These are phyloP conservation scores for Hypomesus transpacificus DNA, from an alignment of 2,113 vertebrate genomes.

Conservation along the genomic window DNA sequence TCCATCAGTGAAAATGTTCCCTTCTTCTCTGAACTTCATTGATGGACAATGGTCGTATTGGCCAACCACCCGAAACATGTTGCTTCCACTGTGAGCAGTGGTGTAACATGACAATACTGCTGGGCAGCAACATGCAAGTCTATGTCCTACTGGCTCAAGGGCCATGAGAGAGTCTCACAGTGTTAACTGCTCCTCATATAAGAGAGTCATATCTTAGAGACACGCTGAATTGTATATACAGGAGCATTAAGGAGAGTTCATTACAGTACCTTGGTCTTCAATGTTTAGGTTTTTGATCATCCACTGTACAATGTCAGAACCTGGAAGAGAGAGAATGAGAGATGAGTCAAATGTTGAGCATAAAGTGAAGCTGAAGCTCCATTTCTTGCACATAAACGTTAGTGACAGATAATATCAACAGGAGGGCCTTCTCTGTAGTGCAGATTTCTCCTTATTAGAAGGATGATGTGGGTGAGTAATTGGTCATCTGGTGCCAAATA, in stretches of 20 bases:
- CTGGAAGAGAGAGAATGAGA: constrained; percentile 64
- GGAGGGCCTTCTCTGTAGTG: constrained; percentile 36
- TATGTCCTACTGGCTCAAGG: not conserved
- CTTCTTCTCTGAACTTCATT: not conserved
- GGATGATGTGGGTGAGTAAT: constrained; percentile 57
- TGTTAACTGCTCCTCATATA: too few relatives aligned
- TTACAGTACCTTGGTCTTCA: constrained; percentile 90
- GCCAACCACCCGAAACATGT: not conserved
- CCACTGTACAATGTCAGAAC: constrained; percentile 97
- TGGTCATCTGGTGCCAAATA: constrained; percentile 55
- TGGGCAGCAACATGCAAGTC: not conserved
- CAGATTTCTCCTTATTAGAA: constrained; percentile 43
- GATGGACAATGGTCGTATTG: not conserved
- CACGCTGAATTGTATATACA: not conserved
- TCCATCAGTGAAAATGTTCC: not conserved
- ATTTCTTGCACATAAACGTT: constrained; percentile 33
- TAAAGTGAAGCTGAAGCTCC: constrained; percentile 4
- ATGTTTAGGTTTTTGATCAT: constrained; percentile 94
- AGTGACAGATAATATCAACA: constrained; percentile 45
- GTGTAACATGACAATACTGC: not conserved
- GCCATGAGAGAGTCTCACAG: too few relatives aligned
- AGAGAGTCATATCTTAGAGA: not conserved
- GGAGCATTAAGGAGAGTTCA: not conserved
- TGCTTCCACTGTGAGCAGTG: not conserved
- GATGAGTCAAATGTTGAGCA: not conserved